Conservation (phyloP, 2,797 vertebrate genomes). For the Miichthys miiuy region DNA sequence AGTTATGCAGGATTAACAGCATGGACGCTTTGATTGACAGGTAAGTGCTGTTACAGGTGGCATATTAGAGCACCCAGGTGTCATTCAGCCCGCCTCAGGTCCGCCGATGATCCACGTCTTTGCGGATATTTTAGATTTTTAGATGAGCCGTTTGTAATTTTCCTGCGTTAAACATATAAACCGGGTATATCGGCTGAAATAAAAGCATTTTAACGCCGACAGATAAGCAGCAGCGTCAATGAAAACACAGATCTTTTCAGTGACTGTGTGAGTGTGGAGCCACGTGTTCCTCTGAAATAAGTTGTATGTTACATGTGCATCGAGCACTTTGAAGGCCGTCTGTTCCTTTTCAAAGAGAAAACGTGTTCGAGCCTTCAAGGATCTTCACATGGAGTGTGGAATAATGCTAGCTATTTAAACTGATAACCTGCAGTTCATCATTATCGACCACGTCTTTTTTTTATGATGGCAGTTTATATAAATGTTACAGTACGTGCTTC, state of each 20-base stretch:
- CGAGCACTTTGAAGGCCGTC: not conserved
- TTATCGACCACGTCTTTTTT: not conserved
- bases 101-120: no score
- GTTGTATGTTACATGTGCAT: not conserved
- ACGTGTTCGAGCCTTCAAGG: not conserved
- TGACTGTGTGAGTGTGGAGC: not conserved
- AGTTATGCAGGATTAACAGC: no score
- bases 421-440: not conserved
- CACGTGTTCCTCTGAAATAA: not conserved
- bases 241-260: slow-evolving; percentile 4
- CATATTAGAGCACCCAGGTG: no score
- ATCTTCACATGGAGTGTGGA: not conserved
- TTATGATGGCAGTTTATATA: not conserved
- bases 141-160: no score
- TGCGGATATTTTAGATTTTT: no score
- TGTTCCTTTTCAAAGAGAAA: not conserved
- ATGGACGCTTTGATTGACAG: no score
- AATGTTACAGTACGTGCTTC: not conserved
- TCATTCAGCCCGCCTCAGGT: no score
- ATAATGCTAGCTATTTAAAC: not conserved
- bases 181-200: not conserved
- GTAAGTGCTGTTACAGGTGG: no score
- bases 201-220: not conserved
- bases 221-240: not conserved
- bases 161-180: not conserved